Conservation (phyloP, 2,797 vertebrate genomes). For the Macropus fuliginosus region DNA sequence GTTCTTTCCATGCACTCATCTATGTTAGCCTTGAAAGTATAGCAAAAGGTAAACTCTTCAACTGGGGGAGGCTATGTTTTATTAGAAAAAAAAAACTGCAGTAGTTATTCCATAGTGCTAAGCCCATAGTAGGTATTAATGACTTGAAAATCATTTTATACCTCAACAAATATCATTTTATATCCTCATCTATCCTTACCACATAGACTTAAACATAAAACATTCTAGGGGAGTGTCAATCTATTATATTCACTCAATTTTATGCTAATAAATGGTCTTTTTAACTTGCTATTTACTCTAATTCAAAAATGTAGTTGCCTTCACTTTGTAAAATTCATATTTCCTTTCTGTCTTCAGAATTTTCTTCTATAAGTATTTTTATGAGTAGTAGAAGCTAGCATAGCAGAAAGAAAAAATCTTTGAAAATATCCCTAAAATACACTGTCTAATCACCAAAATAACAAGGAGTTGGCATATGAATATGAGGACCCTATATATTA, state of each 20-base stretch:
- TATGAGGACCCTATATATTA: background rate
- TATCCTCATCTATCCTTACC: background rate
- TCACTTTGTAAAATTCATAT: slow-evolving; percentile 1
- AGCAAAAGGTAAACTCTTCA: background rate
- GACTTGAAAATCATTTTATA: background rate
- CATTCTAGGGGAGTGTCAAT: background rate
- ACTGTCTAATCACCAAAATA: slow-evolving; percentile 62
- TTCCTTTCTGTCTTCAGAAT: slow-evolving; percentile 16
- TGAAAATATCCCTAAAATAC: slow-evolving; percentile 27
- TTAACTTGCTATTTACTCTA: background rate
- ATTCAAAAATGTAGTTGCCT: slow-evolving; percentile 15
- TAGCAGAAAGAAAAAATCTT: slow-evolving; percentile 23
- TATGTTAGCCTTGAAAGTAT: background rate
- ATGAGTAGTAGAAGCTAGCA: slow-evolving; percentile 28
- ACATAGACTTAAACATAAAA: background rate
- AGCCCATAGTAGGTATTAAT: background rate
- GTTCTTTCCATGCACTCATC: background rate
- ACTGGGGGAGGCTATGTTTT: background rate
- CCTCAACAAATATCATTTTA: slow-evolving; percentile 5
- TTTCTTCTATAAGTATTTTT: slow-evolving; percentile 13
- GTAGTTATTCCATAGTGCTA: background rate
- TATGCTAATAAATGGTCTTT: background rate
- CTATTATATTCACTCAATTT: slow-evolving; percentile 13
- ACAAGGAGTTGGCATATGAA: slow-evolving; percentile 53
- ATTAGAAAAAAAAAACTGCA: no score